A percentile compares a stretch with the other conserved stretches of the same genome.
Conservation (phyloP, 2,113 vertebrate species). For the Thinocorus orbignyianus region DNA sequence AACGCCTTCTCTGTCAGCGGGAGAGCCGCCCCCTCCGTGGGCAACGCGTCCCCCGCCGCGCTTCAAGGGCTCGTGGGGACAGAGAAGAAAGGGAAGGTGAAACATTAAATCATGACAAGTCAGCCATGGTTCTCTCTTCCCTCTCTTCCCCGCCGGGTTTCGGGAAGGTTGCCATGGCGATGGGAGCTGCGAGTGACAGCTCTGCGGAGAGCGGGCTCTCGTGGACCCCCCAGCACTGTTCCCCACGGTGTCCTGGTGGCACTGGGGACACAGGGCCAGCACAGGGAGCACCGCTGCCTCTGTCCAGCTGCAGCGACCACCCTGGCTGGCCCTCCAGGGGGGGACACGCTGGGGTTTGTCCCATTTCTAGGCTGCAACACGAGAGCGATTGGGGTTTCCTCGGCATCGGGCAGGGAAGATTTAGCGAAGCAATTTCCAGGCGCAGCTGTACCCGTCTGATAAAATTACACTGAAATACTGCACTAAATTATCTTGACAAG, state of each 20-base stretch:
- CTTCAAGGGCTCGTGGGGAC: background rate
- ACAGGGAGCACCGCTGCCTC: background rate
- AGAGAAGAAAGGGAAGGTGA: background rate
- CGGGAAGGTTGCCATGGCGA: slow-evolving; percentile 60
- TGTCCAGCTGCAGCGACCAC: background rate
- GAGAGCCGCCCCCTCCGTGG: background rate
- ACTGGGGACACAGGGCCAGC: background rate
- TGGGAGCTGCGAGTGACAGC: slow-evolving; percentile 37
- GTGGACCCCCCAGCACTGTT: background rate
- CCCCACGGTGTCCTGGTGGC: too few relatives aligned
- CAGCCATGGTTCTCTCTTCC: background rate
- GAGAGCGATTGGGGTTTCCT: background rate
- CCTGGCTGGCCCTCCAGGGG: too few relatives aligned
- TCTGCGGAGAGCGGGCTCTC: slow-evolving; percentile 7
- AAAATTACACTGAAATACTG: background rate
- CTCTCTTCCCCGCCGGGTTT: background rate
- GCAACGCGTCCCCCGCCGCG: background rate
- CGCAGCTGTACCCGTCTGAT: background rate
- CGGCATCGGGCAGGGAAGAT: background rate
- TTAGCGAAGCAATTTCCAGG: background rate
- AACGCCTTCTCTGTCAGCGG: background rate
- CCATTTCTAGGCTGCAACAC: background rate
- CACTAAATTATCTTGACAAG: slow-evolving; percentile 31
- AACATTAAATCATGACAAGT: background rate
- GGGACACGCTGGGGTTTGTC: too few relatives aligned